Conservation (phyloP, 1,140 invertebrate species). For the Lordiphosa stackelbergi region DNA sequence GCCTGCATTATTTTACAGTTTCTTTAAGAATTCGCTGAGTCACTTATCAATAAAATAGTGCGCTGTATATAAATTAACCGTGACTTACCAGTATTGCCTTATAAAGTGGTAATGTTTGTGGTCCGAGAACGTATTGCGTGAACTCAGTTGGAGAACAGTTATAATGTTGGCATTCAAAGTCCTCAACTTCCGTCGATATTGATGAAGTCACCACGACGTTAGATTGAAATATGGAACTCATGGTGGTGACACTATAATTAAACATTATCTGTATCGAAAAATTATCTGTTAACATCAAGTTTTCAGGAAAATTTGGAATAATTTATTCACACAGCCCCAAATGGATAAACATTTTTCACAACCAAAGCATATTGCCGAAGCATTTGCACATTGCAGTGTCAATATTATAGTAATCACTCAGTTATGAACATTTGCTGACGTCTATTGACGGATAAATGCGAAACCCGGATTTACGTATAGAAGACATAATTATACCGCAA, state of each 20-base stretch:
- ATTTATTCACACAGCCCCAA: background rate
- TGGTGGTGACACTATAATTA: background rate
- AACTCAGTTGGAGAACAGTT: constrained; percentile 79
- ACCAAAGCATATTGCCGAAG: too few species aligned
- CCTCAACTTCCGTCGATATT: constrained; percentile 22
- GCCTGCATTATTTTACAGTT: too few species aligned
- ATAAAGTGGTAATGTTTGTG: constrained; percentile 77
- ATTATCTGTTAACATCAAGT: background rate
- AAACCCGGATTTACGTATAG: constrained; percentile 27
- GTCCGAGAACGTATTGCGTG: constrained; percentile 78
- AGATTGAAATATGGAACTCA: constrained; percentile 7
- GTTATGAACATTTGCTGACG: background rate
- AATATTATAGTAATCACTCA: background rate
- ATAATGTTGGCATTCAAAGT: constrained; percentile 65
- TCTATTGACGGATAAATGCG: constrained; percentile 15
- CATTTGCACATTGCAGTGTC: background rate
- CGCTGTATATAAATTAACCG: too few species aligned
- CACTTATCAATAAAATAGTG: too few species aligned
- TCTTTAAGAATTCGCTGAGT: too few species aligned
- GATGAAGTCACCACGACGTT: constrained; percentile 12
- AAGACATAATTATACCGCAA: constrained; percentile 40
- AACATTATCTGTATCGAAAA: background rate
- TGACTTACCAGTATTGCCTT: constrained; percentile 76
- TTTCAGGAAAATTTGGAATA: background rate
- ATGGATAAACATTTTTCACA: background rate